These are phyloP conservation scores for Nemurella pictetii DNA, from an alignment of 2,888 invertebrate species.

Conservation along the genomic window DNA sequence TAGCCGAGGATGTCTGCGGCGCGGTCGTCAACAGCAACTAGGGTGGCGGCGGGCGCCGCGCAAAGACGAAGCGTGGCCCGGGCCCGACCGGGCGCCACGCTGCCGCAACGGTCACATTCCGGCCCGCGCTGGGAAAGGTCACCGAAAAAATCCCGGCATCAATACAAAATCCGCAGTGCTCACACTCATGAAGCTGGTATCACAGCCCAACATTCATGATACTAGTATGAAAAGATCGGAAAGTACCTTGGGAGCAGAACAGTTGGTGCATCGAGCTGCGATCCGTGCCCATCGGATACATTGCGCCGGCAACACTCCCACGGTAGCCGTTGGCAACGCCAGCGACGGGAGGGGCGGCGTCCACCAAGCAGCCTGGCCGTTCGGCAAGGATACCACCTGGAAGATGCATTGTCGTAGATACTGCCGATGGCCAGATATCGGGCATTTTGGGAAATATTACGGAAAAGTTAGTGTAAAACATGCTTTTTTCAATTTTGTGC, in stretches of 20 bases:
- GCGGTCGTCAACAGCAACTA: not conserved
- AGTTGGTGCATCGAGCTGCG: not conserved
- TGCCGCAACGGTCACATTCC: not conserved
- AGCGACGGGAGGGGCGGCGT: not conserved
- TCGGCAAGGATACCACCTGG: not conserved
- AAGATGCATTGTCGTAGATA: too few relatives aligned
- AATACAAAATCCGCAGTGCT: too few relatives aligned
- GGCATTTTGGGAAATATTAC: too few relatives aligned
- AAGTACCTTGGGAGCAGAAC: not conserved
- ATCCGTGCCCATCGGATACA: not conserved
- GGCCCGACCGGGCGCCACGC: not conserved
- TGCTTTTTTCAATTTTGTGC: too few relatives aligned
- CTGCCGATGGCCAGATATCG: too few relatives aligned
- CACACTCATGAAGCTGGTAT: too few relatives aligned
- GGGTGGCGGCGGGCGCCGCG: not conserved
- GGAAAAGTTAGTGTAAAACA: too few relatives aligned
- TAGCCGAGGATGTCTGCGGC: not conserved
- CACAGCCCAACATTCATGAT: too few relatives aligned
- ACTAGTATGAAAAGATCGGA: too few relatives aligned
- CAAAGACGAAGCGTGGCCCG: not conserved
- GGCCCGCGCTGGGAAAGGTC: not conserved
- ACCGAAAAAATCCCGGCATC: too few relatives aligned
- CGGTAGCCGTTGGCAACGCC: not conserved
- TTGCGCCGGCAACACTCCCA: not conserved
- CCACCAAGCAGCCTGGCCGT: not conserved